Base-by-base conservation (phyloP, 2,888 invertebrate species). In the Pristionchus exspectatus region DNA sequence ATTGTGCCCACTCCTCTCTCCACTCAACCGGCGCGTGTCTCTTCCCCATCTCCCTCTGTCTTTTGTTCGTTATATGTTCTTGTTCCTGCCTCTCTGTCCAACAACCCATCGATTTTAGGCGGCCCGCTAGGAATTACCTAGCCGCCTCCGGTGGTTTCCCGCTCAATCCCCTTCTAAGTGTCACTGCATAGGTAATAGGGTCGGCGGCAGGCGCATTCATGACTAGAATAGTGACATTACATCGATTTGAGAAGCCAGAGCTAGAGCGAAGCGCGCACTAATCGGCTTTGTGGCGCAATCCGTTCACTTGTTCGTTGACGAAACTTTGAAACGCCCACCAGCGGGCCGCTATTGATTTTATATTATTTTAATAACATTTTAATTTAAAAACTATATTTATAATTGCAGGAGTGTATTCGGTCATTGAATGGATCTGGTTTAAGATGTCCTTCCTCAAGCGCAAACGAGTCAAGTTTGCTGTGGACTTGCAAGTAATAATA, bases 371-470 rank as follows among this genome's bases (percentile, higher is more conserved):
- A 18, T 16, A 30, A 30, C 14, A 30, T 33, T 18, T 33, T 77
- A 16, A 77, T 81, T 24, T 24, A 59, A 18, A 21, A 10, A 59
- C 21, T 30, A 18, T 87, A 21, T 38, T 87, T 2, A 16, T 2
- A 74, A n/a, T 85, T 88, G 30, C 91, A 92, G 92, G 90, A 24
- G 90, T 90, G 66, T 90, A 90, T 84, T 88, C 91, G 77, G 81
- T 92, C 72, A 90, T 92, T 33, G 91, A 91, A 92, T 93, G 93
- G 93, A 88, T 93, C 88, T 92, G 92, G 92, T 91, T 91, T 92
- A 93, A 92, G 90, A 94, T 94, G 94, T 91, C 94, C 21, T 94
- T 94, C 90, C 92, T 94, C 74, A 93, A 94, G 83, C 91, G 94
- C 86, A 93, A 94, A 90, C 91, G 93, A 30, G 92, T 94, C 89